Evolutionary conservation across 2,113 vertebrate species (phyloP).

Genomic region (Neotragus pygmaeus): DNA sequence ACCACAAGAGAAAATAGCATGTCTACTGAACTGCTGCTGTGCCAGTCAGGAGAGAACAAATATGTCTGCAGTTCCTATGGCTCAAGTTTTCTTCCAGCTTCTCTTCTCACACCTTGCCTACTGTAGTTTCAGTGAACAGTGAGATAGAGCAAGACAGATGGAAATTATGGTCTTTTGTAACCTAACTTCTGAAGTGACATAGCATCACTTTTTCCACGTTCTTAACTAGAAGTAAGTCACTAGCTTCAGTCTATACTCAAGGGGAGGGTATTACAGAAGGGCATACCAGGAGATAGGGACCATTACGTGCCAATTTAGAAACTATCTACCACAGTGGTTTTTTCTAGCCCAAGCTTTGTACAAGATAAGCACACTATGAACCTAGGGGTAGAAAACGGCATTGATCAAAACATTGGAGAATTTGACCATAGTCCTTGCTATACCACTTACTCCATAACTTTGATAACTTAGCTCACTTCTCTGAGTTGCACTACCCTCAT

Average conservation of each 20-base stretch:
- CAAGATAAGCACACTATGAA: not conserved
- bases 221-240: not conserved
- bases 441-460: not conserved
- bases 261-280: not conserved
- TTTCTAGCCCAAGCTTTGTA: not conserved
- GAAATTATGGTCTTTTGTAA: not conserved
- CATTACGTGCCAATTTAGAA: not conserved
- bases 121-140: not conserved
- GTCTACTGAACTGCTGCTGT: not conserved
- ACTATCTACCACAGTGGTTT: not conserved
- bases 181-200: not conserved
- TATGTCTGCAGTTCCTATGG: not conserved
- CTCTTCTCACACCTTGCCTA: not conserved
- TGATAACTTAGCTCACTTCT: not conserved
- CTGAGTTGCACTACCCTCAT: not conserved
- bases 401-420: not conserved
- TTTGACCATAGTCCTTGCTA: not conserved
- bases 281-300: not conserved
- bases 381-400: not conserved
- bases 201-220: not conserved
- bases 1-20: not conserved
- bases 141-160: not conserved
- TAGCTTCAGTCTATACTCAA: not conserved
- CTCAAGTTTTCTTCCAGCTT: not conserved
- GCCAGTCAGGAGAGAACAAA: not conserved